Conservation (phyloP, 2,888 invertebrate species). For the Protonemura montana region DNA sequence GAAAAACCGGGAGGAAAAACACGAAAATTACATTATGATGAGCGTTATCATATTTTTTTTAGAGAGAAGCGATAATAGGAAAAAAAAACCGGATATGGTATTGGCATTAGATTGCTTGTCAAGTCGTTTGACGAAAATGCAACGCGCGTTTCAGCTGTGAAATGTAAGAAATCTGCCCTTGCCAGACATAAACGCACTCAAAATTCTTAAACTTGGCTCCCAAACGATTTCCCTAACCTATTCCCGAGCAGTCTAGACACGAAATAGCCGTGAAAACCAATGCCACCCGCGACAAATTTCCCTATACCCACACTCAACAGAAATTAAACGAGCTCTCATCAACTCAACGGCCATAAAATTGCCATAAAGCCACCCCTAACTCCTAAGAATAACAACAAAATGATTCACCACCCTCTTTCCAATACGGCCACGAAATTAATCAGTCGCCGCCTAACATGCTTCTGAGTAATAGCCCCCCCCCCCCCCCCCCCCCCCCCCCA, state of each 20-base stretch:
- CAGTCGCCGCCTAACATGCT: neutral
- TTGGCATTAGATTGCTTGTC: neutral
- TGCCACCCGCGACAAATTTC: too few relatives aligned
- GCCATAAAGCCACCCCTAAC: neutral
- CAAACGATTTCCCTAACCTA: too few relatives aligned
- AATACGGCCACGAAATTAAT: neutral
- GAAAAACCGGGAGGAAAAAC: neutral
- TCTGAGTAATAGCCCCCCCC: neutral
- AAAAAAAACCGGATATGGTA: neutral
- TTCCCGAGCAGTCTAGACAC: too few relatives aligned
- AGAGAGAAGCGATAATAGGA: too few relatives aligned
- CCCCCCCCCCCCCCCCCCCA: neutral
- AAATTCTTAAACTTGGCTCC: neutral
- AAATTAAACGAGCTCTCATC: neutral
- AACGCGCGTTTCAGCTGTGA: too few relatives aligned
- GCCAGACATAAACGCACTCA: neutral
- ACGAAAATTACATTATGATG: neutral
- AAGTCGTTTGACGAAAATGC: neutral
- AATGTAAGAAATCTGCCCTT: neutral
- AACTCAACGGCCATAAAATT: neutral
- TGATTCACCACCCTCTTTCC: neutral
- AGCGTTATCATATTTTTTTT: neutral
- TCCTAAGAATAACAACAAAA: slow-evolving; percentile 7
- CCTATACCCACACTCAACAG: neutral
- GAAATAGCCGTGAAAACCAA: too few relatives aligned